Evolutionary conservation across 2,113 vertebrate species (phyloP), one percentile per base, ranked within the genome.

Genomic region (Podiceps cristatus): DNA sequence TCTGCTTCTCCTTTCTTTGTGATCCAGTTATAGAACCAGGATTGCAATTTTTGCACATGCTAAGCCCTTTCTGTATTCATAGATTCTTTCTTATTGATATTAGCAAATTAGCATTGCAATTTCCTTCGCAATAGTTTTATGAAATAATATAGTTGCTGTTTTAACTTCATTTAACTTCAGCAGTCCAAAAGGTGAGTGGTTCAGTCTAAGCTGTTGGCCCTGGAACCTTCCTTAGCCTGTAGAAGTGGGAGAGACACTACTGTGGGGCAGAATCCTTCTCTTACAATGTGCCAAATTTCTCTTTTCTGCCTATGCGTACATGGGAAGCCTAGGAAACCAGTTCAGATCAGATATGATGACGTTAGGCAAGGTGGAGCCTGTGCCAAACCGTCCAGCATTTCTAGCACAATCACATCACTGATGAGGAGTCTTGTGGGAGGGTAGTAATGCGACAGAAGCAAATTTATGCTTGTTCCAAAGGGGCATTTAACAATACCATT

Each of bases 231-330:
- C 56, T 42, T 8, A 47, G 13, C 11, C 52, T 78, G 42, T 0
- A 78, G 19, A 64, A 73, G 27, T 18, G 19, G 25, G 11, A 86
- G 13, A 75, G 2, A 68, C 6, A 29, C 6, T 11, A 10, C 2
- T 4, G 18, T 7, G 17, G 37, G 23, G 25, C 22, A 88, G 72
- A 93, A 60, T 15, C 33, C 59, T 49, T 58, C 80, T 64, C 40
- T 55, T 31, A 10, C 50, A 7, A 24, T 53, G 10, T 33, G 27
- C 7, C 33, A 42, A 67, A 78, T 42, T 8, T 7, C 14, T 82
- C 42, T 75, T 60, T 77, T 64, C 17, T 53, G 33, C n/a, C 45
- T 55, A 1, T 7, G 13, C 1, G 2, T 5, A 55, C 0, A 2
- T 10, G 13, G 25, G 25, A 58, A 93, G 53, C 53, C 6, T 33